Evolutionary conservation across 2,888 invertebrate genomes (phyloP).

Genomic region (Diaprepes abbreviatus): DNA sequence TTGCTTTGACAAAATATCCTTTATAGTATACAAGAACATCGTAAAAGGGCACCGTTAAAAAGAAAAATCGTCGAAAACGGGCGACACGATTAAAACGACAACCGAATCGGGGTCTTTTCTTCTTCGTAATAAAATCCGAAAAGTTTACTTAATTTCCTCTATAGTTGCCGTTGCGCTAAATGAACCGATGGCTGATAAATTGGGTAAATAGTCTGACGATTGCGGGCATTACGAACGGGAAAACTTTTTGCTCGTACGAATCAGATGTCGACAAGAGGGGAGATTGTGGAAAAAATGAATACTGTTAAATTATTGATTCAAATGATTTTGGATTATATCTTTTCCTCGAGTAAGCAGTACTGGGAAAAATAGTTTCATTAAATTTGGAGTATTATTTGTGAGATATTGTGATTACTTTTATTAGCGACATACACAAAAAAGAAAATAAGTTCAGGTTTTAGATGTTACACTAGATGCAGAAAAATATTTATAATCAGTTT

Average conservation of each 20-base stretch:
- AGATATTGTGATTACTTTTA: too few species aligned
- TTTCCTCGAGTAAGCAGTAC: too few species aligned
- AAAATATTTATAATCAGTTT: too few species aligned
- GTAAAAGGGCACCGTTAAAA: not conserved
- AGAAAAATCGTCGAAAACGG: not conserved
- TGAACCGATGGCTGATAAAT: constrained; percentile 52
- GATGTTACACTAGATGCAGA: too few species aligned
- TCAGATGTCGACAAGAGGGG: not conserved
- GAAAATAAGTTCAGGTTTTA: too few species aligned
- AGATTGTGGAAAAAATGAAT: not conserved
- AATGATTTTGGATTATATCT: too few species aligned
- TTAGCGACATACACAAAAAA: too few species aligned
- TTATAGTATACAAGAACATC: too few species aligned
- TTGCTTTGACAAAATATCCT: too few species aligned
- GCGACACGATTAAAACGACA: constrained; percentile 16
- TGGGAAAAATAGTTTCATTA: too few species aligned
- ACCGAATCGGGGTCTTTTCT: constrained; percentile 29
- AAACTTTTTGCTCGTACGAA: constrained; percentile 15
- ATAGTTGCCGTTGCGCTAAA: constrained; percentile 48
- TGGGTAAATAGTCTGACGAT: constrained; percentile 48
- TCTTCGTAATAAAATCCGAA: constrained; percentile 31
- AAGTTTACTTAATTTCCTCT: constrained; percentile 45
- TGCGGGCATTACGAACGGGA: constrained; percentile 20
- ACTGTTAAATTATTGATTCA: too few species aligned
- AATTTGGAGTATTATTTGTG: too few species aligned